These are phyloP conservation scores for Urosaurus nigricauda DNA, from an alignment of 2,797 vertebrate genomes.

Conservation along the genomic window DNA sequence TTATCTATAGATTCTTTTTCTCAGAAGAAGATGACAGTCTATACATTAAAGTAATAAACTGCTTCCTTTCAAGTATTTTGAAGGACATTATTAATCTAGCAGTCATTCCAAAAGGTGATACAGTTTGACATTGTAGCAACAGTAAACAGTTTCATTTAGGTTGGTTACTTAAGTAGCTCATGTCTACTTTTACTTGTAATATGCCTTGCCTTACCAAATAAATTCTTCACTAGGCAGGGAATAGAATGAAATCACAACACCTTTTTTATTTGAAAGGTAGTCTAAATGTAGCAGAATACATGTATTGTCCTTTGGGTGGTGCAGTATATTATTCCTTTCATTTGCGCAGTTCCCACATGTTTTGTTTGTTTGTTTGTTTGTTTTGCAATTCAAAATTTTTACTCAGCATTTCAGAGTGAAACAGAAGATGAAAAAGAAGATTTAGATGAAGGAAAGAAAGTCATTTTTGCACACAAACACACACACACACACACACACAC, in stretches of 20 bases:
- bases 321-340: background rate
- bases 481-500: no score
- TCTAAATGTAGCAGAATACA: background rate
- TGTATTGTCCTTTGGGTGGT: background rate
- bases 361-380: no score
- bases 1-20: slow-evolving; percentile 47
- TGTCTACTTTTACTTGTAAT: background rate
- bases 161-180: background rate
- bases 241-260: no score
- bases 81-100: slow-evolving; percentile 62
- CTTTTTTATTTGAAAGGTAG: background rate
- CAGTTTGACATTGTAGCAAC: slow-evolving; percentile 54
- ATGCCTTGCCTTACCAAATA: slow-evolving; percentile 14
- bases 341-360: background rate
- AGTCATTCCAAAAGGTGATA: slow-evolving; percentile 46
- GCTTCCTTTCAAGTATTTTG: slow-evolving; percentile 65
- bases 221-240: background rate
- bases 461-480: no score
- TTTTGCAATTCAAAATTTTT: no score
- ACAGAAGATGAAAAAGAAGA: no score
- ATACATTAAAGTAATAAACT: slow-evolving; percentile 66
- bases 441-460: no score
- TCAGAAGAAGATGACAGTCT: slow-evolving; percentile 56
- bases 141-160: slow-evolving; percentile 22
- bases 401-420: no score